Evolutionary conservation across 1,140 invertebrate genomes (phyloP), one percentile per base, ranked within the genome.

Genomic region (Brachionus rotundiformis): DNA sequence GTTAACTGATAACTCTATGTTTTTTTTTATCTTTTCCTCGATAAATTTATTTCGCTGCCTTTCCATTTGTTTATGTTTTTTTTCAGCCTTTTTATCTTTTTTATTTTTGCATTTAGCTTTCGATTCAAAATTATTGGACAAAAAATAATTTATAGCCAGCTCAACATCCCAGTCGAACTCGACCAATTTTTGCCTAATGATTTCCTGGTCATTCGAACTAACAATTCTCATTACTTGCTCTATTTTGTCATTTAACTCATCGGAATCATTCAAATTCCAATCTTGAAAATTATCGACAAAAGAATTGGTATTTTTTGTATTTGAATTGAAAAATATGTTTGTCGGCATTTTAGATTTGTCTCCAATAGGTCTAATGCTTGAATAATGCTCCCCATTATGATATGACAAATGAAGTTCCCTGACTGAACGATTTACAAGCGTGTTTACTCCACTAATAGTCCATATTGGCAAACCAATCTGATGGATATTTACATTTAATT

Each of bases 331-430:
- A 54, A 54, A 54, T 16, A 77, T 77, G 59, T 77, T 77, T n/a
- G 73, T 54, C 10, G 73, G 47, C 31, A n/a, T 23, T 19, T 54
- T 54, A 16, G 73, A 59, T 16, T 77, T 54, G 39, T 90, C 89
- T 8, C 85, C 84, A 23, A 86, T 31, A 76, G 84, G 85, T 19
- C 89, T 76, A 1, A 89, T 86, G 83, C 88, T 89, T 80, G 88
- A 88, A 83, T 90, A 90, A 83, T 90, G 89, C 83, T 90, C 89
- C 8, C 89, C 89, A 84, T 90, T 90, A 83, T 90, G 90, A 84
- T 90, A 90, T 8, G 89, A 87, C 31, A 90, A 88, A 84, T 90
- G 89, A 19, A 90, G 83, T 83, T 90, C 87, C 61, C 83, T 83
- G 27, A 76, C n/a, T 47, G 31, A 44, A 11, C 19, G 49, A 41